Conservation (phyloP, 2,888 invertebrate species). For the Synanthedon formicaeformis region DNA sequence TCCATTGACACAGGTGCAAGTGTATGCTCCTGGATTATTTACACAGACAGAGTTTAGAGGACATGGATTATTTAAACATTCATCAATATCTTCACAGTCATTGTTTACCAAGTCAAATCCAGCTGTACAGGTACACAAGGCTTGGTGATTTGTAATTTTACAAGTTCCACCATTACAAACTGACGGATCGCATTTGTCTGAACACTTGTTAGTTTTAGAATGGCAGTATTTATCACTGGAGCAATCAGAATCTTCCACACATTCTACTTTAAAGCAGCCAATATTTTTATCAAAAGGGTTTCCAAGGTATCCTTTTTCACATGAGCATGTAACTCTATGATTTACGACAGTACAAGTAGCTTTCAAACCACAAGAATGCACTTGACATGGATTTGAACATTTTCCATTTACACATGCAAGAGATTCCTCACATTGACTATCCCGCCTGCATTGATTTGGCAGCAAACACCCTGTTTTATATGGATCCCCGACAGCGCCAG, state of each 20-base stretch:
- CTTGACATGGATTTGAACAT: slow-evolving; percentile 85
- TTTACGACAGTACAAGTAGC: slow-evolving; percentile 80
- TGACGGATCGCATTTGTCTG: slow-evolving; percentile 84
- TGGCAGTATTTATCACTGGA: slow-evolving; percentile 82
- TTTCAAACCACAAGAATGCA: slow-evolving; percentile 79
- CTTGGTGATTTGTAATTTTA: slow-evolving; percentile 77
- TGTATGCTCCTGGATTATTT: slow-evolving; percentile 82
- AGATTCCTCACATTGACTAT: slow-evolving; percentile 80
- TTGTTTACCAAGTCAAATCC: slow-evolving; percentile 78
- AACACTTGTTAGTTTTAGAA: slow-evolving; percentile 79
- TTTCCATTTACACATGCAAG: slow-evolving; percentile 81
- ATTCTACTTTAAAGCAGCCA: slow-evolving; percentile 92
- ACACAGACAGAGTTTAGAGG: slow-evolving; percentile 82
- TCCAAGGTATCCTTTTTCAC: slow-evolving; percentile 85
- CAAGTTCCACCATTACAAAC: slow-evolving; percentile 87
- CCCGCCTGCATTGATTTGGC: slow-evolving; percentile 80
- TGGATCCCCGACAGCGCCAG: slow-evolving; percentile 82
- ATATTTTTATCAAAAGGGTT: slow-evolving; percentile 80
- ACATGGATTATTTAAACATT: slow-evolving; percentile 83
- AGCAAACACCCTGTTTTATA: slow-evolving; percentile 76
- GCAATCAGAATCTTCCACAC: slow-evolving; percentile 82
- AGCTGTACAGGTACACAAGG: slow-evolving; percentile 78
- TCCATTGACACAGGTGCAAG: slow-evolving; percentile 82
- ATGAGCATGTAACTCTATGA: slow-evolving; percentile 80
- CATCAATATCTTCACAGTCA: slow-evolving; percentile 83